Evolutionary conservation across 1,140 invertebrate species (phyloP).

Genomic region (Brachionus calyciflorus): DNA sequence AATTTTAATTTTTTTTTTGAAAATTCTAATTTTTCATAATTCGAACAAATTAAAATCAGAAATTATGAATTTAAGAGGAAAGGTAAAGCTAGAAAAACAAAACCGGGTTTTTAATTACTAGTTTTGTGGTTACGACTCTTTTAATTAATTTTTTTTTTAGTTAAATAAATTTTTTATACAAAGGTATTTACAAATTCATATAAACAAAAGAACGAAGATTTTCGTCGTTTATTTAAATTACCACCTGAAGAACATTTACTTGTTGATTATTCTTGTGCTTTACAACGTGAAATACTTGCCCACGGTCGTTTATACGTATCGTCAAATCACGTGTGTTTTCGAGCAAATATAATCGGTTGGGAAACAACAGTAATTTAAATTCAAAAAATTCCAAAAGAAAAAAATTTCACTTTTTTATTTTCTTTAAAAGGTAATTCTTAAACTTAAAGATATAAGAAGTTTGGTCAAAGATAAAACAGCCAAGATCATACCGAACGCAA

Average conservation of each 20-base stretch:
- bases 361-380: constrained; percentile 69
- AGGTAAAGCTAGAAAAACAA: background rate
- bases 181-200: constrained; percentile 41
- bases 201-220: constrained; percentile 73
- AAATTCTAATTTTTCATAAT: background rate
- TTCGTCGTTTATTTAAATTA: constrained; percentile 84
- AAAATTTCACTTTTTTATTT: background rate
- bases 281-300: constrained; percentile 85
- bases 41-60: background rate
- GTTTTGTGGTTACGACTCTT: background rate
- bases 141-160: background rate
- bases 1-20: background rate
- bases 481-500: constrained; percentile 88
- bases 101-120: background rate
- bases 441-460: constrained; percentile 81
- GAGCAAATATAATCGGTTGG: constrained; percentile 91
- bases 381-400: constrained; percentile 6
- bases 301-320: constrained; percentile 87
- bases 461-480: constrained; percentile 90
- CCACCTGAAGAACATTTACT: constrained; percentile 84
- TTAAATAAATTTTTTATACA: background rate
- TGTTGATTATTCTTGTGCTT: constrained; percentile 71
- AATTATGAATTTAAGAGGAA: background rate
- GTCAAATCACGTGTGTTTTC: constrained; percentile 88
- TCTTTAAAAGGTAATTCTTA: constrained; percentile 57